Percentiles rank a stretch among this genome's conserved stretches.
These are phyloP conservation scores for Brachynemurus nebulosus DNA, from an alignment of 2,888 invertebrate genomes.

Conservation along the genomic window DNA sequence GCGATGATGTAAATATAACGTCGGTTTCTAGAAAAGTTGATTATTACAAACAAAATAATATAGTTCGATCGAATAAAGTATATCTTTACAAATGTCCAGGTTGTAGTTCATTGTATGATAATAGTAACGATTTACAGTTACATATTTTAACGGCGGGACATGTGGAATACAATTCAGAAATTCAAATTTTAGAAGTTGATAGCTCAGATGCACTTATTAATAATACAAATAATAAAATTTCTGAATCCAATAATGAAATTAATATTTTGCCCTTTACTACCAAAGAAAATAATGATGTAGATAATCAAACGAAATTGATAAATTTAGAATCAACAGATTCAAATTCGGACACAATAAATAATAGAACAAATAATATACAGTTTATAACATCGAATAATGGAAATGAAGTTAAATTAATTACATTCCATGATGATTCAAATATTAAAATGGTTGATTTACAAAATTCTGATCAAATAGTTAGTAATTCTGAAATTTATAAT, in stretches of 20 bases:
- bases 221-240: background rate
- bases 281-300: too few species aligned
- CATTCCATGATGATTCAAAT: background rate
- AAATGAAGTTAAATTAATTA: conserved; percentile 6
- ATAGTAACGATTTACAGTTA: conserved; percentile 8
- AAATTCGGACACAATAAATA: background rate
- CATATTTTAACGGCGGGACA: conserved; percentile 7
- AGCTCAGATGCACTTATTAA: background rate
- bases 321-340: background rate
- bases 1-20: background rate
- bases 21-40: background rate
- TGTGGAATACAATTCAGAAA: conserved; percentile 6
- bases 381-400: conserved; percentile 3
- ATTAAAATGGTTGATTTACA: conserved; percentile 23
- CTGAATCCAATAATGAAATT: conserved; percentile 3
- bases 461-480: background rate
- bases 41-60: background rate
- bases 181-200: conserved; percentile 7
- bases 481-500: background rate
- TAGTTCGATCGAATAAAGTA: background rate
- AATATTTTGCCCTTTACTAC: background rate
- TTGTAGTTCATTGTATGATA: conserved; percentile 6
- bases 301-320: too few species aligned
- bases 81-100: conserved; percentile 7
- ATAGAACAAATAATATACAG: conserved; percentile 2